Conservation (phyloP, 2,113 vertebrate genomes). For the Zosterops hypoxanthus region DNA sequence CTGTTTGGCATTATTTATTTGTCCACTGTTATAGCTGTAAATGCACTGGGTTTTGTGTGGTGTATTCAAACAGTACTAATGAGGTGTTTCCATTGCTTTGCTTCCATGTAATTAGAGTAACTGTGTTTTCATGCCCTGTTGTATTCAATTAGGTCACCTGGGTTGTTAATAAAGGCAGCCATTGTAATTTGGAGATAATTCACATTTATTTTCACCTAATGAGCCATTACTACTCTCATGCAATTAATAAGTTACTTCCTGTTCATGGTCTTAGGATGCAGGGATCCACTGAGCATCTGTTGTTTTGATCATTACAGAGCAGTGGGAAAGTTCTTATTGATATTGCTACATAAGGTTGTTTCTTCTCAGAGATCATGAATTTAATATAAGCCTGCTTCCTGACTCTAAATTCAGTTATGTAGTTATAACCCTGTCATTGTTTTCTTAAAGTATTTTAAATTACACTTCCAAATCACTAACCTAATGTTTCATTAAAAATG, state of each 20-base stretch:
- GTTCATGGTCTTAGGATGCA: background rate
- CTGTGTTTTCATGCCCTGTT: background rate
- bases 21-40: background rate
- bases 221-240: conserved; percentile 7
- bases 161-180: conserved; percentile 13
- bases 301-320: conserved; percentile 5
- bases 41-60: background rate
- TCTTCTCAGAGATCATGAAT: background rate
- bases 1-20: background rate
- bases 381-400: background rate
- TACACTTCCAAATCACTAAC: background rate
- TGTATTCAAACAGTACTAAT: background rate
- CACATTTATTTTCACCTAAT: conserved; percentile 52
- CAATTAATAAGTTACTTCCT: conserved; percentile 48
- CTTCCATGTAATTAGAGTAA: conserved; percentile 24
- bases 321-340: conserved; percentile 10
- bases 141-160: conserved; percentile 46
- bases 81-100: conserved; percentile 13
- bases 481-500: background rate
- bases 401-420: background rate
- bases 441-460: background rate
- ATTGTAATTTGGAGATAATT: conserved; percentile 48
- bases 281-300: conserved; percentile 13
- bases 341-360: background rate
- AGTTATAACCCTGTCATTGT: background rate